These are phyloP conservation scores for Emmelina monodactyla DNA, from an alignment of 2,888 invertebrate genomes.

Conservation along the genomic window DNA sequence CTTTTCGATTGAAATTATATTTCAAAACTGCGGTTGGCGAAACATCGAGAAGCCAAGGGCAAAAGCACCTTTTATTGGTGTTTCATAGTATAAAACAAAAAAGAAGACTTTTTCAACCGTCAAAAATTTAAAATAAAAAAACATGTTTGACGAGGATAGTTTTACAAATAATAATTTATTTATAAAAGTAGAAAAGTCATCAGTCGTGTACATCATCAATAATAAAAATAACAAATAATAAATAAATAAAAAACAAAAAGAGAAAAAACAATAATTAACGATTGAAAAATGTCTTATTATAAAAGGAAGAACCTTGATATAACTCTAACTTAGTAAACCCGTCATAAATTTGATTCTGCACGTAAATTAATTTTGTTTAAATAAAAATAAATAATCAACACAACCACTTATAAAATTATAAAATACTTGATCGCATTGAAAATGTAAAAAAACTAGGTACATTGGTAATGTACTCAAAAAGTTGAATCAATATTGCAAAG, in stretches of 20 bases:
- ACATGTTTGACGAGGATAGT: no score
- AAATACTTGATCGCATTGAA: conserved; percentile 36
- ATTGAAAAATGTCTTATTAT: conserved; percentile 20
- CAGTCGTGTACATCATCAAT: neutral
- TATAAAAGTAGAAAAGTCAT: no score
- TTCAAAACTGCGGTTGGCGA: conserved; percentile 34
- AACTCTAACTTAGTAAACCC: conserved; percentile 42
- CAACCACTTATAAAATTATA: conserved; percentile 46
- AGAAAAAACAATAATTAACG: conserved; percentile 25
- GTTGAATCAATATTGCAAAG: conserved; percentile 9
- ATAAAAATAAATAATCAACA: conserved; percentile 63
- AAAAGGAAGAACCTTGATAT: conserved; percentile 35
- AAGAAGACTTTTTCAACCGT: conserved; percentile 58
- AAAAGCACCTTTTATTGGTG: conserved; percentile 7
- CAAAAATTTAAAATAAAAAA: no score
- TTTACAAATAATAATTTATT: no score
- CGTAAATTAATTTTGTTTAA: conserved; percentile 47
- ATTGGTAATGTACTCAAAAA: conserved; percentile 35
- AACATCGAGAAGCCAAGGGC: conserved; percentile 17
- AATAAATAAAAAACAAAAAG: conserved; percentile 25
- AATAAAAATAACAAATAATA: neutral
- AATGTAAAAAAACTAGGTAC: conserved; percentile 17
- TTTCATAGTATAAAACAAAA: conserved; percentile 30
- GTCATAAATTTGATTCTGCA: conserved; percentile 35
- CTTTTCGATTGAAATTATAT: conserved; percentile 43